Evolutionary conservation across 2,113 vertebrate genomes (phyloP).

Genomic region (Diadophis punctatus): DNA sequence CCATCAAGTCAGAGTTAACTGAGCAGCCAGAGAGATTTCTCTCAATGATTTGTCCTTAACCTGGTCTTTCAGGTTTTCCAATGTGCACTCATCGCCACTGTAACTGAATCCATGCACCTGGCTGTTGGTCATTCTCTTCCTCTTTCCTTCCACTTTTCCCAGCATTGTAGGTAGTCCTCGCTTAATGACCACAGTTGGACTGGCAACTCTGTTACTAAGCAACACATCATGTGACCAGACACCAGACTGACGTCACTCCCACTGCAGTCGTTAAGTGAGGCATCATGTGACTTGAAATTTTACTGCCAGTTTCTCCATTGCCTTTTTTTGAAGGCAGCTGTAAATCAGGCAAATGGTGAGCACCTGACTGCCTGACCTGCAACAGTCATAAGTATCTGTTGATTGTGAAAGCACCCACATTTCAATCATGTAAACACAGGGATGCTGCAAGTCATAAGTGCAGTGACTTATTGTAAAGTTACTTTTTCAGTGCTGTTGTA

Average conservation of each 20-base stretch:
- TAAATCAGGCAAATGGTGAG: background rate
- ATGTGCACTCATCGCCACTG: background rate
- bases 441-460: background rate
- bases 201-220: background rate
- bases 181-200: background rate
- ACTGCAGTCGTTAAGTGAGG: background rate
- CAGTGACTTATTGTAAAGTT: background rate
- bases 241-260: background rate
- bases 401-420: background rate
- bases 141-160: background rate
- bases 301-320: background rate
- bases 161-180: background rate
- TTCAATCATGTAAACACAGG: background rate
- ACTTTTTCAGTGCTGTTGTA: background rate
- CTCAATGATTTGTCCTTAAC: background rate
- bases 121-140: background rate
- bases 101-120: background rate
- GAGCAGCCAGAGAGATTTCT: background rate
- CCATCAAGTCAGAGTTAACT: background rate
- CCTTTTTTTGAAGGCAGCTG: background rate
- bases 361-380: background rate
- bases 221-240: background rate
- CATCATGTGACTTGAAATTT: background rate
- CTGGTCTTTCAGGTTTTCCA: background rate
- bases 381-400: background rate